These are phyloP conservation scores for Shargacucullia verbasci DNA, from an alignment of 2,888 invertebrate species.

Conservation along the genomic window DNA sequence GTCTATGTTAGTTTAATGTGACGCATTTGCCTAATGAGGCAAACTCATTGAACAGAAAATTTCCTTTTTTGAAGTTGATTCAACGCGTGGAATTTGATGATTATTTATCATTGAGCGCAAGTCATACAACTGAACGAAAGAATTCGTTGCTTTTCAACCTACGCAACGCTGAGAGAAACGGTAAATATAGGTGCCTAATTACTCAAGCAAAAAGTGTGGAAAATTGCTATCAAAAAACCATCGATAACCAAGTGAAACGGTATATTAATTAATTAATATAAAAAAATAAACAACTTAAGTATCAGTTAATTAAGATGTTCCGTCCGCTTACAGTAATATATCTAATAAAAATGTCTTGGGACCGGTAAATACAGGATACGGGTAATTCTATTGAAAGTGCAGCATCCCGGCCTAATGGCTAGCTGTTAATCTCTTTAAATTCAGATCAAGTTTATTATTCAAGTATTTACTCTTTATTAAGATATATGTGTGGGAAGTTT, in stretches of 20 bases:
- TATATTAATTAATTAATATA: conserved; percentile 2
- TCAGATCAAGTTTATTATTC: conserved; percentile 25
- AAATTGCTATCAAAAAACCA: conserved; percentile 6
- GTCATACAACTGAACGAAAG: background rate
- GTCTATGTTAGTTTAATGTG: too few species aligned
- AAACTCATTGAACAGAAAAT: too few species aligned
- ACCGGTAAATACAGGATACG: conserved; percentile 43
- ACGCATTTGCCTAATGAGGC: too few species aligned
- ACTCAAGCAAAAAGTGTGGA: conserved; percentile 9
- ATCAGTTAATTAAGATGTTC: conserved; percentile 36
- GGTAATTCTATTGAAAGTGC: conserved; percentile 48
- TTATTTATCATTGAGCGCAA: background rate
- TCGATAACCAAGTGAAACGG: conserved; percentile 25
- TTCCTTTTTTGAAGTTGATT: background rate
- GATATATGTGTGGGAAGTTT: conserved; percentile 4
- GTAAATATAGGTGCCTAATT: conserved; percentile 3
- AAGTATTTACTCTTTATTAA: conserved; percentile 7
- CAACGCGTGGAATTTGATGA: background rate
- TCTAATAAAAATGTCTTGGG: conserved; percentile 27
- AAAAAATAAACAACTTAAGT: conserved; percentile 31
- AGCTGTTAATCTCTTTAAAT: conserved; percentile 31
- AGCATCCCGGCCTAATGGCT: conserved; percentile 31
- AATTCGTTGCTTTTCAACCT: conserved; percentile 7
- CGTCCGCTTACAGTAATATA: conserved; percentile 30
- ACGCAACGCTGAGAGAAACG: conserved; percentile 2